A percentile compares a stretch with the other conserved stretches of the same genome.
These are phyloP conservation scores for Kradibia gibbosae DNA, from an alignment of 1,140 invertebrate genomes.

Conservation along the genomic window DNA sequence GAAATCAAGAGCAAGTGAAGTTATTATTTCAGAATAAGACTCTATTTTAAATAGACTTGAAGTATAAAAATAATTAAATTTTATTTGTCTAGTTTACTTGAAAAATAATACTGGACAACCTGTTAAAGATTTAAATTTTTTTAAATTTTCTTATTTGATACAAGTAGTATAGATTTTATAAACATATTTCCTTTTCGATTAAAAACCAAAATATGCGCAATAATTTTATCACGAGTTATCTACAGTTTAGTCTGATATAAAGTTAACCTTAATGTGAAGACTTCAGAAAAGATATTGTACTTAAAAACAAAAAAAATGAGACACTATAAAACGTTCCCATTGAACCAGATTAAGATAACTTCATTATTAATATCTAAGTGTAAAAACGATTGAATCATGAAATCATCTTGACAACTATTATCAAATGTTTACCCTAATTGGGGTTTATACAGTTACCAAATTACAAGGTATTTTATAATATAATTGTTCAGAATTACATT, in stretches of 20 bases:
- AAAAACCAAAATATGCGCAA: not conserved
- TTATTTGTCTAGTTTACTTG: too few relatives aligned
- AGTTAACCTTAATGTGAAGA: constrained; percentile 7
- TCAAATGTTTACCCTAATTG: not conserved
- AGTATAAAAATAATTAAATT: too few relatives aligned
- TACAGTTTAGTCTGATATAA: not conserved
- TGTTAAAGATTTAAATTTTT: too few relatives aligned
- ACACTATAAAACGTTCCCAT: not conserved
- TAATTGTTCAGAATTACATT: not conserved
- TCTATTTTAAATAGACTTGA: too few relatives aligned
- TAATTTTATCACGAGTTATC: not conserved
- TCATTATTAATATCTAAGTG: not conserved
- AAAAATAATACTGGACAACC: too few relatives aligned
- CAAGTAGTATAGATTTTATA: too few relatives aligned
- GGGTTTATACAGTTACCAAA: constrained; percentile 11
- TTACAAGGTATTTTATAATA: constrained; percentile 13
- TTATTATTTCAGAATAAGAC: too few relatives aligned
- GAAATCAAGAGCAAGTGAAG: too few relatives aligned
- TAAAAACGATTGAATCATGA: constrained; percentile 24
- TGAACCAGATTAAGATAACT: constrained; percentile 2
- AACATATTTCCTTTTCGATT: too few relatives aligned
- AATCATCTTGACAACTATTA: constrained; percentile 8
- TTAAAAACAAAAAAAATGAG: not conserved
- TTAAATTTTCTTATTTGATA: too few relatives aligned
- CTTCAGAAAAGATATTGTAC: not conserved